Evolutionary conservation across 2,113 vertebrate species (phyloP), one percentile per base, ranked within the genome.

Genomic region (Gnathochromis pfefferi): DNA sequence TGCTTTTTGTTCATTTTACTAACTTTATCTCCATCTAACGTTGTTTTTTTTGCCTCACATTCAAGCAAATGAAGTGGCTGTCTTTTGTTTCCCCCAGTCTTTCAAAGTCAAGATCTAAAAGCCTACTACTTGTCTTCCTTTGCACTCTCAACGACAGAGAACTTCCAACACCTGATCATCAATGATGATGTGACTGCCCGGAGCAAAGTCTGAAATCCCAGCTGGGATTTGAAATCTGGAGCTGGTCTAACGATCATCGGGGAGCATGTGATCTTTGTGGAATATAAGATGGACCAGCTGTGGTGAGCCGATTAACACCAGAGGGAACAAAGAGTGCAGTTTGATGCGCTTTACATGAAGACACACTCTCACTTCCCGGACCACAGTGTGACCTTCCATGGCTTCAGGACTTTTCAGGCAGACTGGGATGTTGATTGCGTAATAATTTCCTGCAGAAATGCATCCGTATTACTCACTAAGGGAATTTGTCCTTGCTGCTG

Each of bases 311-410:
- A 73, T 73, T 45, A 47, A 73, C 21, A 73, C 40, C 21, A 10
- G 21, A 45, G 40, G 21, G 21, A 73, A 73, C 8, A 70, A 13
- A 73, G 13, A 73, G 13, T 45, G 68, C 13, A 26, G 38, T 26
- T 45, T 73, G 40, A 73, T 73, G 68, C 9, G 4, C 68, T 73
- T 73, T 60, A 33, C 68, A 73, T 47, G 68, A 45, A 2, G 68
- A 73, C 21, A 73, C 14, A 73, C 21, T 73, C n/a, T 16, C 2
- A 45, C 8, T 26, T 45, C 38, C 13, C 1, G 4, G 21, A 17
- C 68, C 40, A 73, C 21, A 73, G 4, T 73, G 68, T 10, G 21
- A 73, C 40, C 40, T 2, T 73, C 42, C 4, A 16, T 17, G 68
- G 21, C 21, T 11, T 73, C 0, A 45, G 68, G 68, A 47, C 40